These are phyloP conservation scores for Goniozus legneri DNA, from an alignment of 1,140 invertebrate genomes.

Conservation along the genomic window DNA sequence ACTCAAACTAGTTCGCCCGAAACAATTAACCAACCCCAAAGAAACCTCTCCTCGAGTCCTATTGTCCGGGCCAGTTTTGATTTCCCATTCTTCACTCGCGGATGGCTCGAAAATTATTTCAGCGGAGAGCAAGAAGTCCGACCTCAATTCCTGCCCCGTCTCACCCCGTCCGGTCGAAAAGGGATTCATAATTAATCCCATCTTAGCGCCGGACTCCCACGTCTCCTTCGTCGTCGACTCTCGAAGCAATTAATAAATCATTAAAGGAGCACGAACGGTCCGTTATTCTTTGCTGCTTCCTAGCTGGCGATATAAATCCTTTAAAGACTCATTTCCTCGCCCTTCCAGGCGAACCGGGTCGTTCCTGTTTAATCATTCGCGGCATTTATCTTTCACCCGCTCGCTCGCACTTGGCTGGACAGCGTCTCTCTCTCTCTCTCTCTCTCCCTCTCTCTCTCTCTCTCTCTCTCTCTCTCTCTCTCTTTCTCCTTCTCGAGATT, in stretches of 20 bases:
- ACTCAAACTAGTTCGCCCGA: too few relatives aligned
- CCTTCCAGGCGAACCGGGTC: conserved; percentile 4
- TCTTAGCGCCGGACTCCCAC: not conserved
- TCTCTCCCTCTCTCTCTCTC: not conserved
- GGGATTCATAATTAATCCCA: conserved; percentile 17
- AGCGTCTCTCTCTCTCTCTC: not conserved
- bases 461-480: conserved; percentile 1
- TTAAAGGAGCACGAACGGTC: conserved; percentile 4
- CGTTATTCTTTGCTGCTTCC: not conserved
- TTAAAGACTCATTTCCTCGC: conserved; percentile 26
- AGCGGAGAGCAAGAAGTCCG: conserved; percentile 7
- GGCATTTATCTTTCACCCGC: too few relatives aligned
- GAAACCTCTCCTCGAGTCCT: too few relatives aligned
- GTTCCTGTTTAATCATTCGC: too few relatives aligned
- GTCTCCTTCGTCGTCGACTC: conserved; percentile 1
- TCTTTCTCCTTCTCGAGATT: not conserved
- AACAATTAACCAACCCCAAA: too few relatives aligned
- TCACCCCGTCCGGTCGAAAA: not conserved
- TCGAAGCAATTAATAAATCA: conserved; percentile 21
- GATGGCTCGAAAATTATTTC: too few relatives aligned
- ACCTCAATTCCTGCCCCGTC: conserved; percentile 9
- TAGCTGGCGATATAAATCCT: not conserved
- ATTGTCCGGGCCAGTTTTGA: too few relatives aligned
- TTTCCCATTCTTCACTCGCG: too few relatives aligned
- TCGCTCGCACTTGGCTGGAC: too few relatives aligned